phyloP scores from a whole-genome alignment of 2,888 invertebrate genomes.

The Dione vanillae region DNA sequence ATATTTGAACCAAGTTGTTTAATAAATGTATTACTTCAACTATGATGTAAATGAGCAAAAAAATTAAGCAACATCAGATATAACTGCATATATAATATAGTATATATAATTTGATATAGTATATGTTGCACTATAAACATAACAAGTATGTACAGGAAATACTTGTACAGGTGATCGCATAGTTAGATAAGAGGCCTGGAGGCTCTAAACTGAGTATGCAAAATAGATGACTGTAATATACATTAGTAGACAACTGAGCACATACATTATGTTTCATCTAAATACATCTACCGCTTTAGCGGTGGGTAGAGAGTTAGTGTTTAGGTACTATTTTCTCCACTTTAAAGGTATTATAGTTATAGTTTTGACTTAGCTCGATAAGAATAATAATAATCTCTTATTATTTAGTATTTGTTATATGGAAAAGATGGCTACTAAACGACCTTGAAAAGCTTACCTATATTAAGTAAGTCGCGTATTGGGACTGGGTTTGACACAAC shows the following conservation, averaged over 20 bases:
- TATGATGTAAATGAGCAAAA: not conserved
- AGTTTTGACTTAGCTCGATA: too few species aligned
- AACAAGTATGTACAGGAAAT: conserved; percentile 61
- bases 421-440: too few species aligned
- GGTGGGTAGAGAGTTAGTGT: not conserved
- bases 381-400: too few species aligned
- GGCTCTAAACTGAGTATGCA: conserved; percentile 58
- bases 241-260: conserved; percentile 13
- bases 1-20: not conserved
- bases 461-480: too few species aligned
- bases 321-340: not conserved
- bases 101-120: conserved; percentile 49
- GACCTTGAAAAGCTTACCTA: too few species aligned
- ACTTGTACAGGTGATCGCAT: conserved; percentile 66
- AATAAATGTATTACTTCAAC: not conserved
- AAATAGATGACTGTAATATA: conserved; percentile 52
- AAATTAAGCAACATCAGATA: not conserved
- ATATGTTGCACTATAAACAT: conserved; percentile 56
- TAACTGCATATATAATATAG: not conserved
- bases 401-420: too few species aligned
- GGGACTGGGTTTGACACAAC: too few species aligned
- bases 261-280: conserved; percentile 23
- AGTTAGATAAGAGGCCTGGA: conserved; percentile 59
- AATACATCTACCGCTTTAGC: not conserved
- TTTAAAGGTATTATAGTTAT: not conserved